Evolutionary conservation across 1,140 invertebrate species (phyloP).

Genomic region (Antheraea mylitta): DNA sequence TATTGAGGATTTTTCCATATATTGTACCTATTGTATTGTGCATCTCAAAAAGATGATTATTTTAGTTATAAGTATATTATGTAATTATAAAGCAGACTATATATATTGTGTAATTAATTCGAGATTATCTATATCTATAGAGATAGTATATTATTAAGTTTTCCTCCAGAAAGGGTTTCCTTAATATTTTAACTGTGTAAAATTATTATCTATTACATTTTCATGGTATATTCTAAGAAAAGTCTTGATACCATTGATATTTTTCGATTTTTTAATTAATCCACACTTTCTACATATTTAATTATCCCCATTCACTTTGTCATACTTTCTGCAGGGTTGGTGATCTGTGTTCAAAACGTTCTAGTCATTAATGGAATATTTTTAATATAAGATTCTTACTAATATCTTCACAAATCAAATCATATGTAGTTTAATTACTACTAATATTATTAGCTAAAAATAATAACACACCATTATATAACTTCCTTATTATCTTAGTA

Average conservation of each 20-base stretch:
- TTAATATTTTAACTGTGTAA: background rate
- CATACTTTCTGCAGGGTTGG: conserved; percentile 52
- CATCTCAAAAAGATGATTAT: background rate
- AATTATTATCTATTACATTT: background rate
- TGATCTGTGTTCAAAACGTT: conserved; percentile 51
- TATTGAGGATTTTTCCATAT: conserved; percentile 8
- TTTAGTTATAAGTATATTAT: background rate
- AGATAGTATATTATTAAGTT: background rate
- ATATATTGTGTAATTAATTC: background rate
- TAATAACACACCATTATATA: conserved; percentile 43
- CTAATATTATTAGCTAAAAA: background rate
- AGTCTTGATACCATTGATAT: background rate
- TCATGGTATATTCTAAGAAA: background rate
- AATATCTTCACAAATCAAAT: conserved; percentile 6
- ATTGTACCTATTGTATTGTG: conserved; percentile 8
- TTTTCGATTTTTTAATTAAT: too few species aligned
- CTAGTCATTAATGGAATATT: conserved; percentile 16
- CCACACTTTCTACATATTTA: background rate
- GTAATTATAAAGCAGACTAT: background rate
- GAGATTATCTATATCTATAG: background rate
- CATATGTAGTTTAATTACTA: background rate
- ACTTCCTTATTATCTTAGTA: conserved; percentile 23
- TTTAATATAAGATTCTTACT: conserved; percentile 25
- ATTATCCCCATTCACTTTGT: conserved; percentile 11
- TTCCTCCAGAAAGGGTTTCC: background rate